phyloP scores from a whole-genome alignment of 2,888 invertebrate species.

The Selenia dentaria region DNA sequence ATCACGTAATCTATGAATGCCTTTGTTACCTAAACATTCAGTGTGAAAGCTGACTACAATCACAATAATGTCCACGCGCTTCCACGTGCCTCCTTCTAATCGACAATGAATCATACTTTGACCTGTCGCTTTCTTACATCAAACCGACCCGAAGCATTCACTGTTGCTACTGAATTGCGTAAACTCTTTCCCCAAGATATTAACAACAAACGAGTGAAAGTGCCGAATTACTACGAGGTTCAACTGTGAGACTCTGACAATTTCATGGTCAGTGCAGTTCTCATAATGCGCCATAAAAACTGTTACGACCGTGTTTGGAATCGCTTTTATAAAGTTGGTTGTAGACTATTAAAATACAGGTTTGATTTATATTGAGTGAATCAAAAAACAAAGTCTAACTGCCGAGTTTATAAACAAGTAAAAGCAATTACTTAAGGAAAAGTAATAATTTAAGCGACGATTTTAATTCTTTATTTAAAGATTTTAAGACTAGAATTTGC shows the following conservation, averaged over 20 bases:
- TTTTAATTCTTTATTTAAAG: too few relatives aligned
- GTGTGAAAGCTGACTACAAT: constrained; percentile 7
- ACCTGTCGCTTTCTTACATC: constrained; percentile 28
- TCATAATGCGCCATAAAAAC: constrained; percentile 39
- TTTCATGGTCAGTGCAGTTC: constrained; percentile 48
- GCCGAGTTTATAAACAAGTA: too few relatives aligned
- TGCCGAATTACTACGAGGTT: constrained; percentile 35
- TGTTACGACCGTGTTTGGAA: constrained; percentile 12
- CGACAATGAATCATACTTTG: constrained; percentile 6
- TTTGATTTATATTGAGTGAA: too few relatives aligned
- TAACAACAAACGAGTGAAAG: constrained; percentile 38
- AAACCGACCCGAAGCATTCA: constrained; percentile 25
- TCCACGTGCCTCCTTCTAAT: constrained; percentile 4
- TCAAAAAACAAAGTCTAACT: too few relatives aligned
- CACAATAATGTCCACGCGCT: background rate
- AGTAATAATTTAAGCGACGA: too few relatives aligned
- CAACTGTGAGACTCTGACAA: constrained; percentile 27
- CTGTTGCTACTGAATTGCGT: constrained; percentile 28
- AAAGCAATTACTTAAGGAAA: too few relatives aligned
- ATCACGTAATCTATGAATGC: too few relatives aligned
- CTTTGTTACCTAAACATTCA: too few relatives aligned
- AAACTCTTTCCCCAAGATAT: constrained; percentile 29
- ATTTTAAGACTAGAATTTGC: too few relatives aligned
- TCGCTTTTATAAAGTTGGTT: constrained; percentile 22
- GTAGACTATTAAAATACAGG: background rate